Evolutionary conservation across 1,140 invertebrate species (phyloP).

Genomic region (Panagrolaimus sp.): DNA sequence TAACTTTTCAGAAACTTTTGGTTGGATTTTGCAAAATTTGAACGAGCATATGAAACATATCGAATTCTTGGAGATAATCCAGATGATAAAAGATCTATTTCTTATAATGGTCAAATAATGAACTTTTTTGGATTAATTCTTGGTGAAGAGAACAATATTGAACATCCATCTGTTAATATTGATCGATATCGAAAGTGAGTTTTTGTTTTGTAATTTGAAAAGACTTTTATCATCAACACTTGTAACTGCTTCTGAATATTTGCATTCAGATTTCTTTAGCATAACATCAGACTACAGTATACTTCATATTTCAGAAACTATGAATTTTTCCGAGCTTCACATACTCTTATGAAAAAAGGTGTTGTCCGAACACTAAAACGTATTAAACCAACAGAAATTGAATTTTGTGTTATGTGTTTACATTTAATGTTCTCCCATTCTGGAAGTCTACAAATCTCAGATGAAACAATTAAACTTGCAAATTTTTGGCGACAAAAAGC

Average conservation of each 20-base stretch:
- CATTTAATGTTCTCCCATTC: neutral
- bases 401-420: neutral
- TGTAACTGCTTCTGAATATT: neutral
- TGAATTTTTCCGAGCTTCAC: neutral
- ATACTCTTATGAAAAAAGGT: neutral
- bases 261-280: no score
- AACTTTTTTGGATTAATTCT: neutral
- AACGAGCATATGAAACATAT: neutral
- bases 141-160: neutral
- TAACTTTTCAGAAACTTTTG: neutral
- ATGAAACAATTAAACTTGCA: neutral
- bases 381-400: neutral
- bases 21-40: constrained; percentile 8
- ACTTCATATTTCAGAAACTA: neutral
- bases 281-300: neutral
- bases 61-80: neutral
- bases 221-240: neutral
- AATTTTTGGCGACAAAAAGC: neutral
- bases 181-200: neutral
- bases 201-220: neutral
- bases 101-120: neutral
- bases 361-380: neutral
- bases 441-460: neutral
- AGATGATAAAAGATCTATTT: neutral
- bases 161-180: neutral